Evolutionary conservation across 2,888 invertebrate genomes (phyloP).

Genomic region (Dryobota labecula): DNA sequence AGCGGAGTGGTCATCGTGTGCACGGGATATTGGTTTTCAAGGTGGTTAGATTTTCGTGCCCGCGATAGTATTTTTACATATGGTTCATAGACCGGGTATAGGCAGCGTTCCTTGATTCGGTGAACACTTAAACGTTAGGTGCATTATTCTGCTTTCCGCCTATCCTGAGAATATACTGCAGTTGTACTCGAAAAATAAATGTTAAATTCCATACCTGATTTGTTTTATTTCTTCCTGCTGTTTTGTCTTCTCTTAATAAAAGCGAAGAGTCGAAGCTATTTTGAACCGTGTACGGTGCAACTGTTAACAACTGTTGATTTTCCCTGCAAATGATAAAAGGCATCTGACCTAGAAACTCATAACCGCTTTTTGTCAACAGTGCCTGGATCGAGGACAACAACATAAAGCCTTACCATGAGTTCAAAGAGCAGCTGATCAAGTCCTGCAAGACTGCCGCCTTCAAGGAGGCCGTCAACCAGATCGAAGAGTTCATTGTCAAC

Average conservation of each 20-base stretch:
- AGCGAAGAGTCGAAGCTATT: not conserved
- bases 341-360: constrained; percentile 20
- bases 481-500: constrained; percentile 94
- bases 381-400: constrained; percentile 97
- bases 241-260: not conserved
- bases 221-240: not conserved
- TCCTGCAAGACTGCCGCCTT: constrained; percentile 94
- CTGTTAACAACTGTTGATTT: not conserved
- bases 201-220: not conserved
- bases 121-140: not conserved
- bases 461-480: constrained; percentile 94
- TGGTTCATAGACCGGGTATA: not conserved
- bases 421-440: constrained; percentile 94
- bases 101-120: not conserved
- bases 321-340: not conserved
- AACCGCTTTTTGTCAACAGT: constrained; percentile 85
- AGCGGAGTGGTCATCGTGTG: too few species aligned
- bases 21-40: too few species aligned
- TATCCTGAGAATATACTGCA: not conserved
- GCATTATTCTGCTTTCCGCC: not conserved
- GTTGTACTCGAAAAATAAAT: not conserved
- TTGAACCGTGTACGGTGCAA: not conserved
- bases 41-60: too few species aligned
- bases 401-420: constrained; percentile 95
- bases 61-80: too few species aligned